Evolutionary conservation across 2,797 vertebrate species (phyloP), one percentile per base, ranked within the genome.

Genomic region (Sebastes reedi): DNA sequence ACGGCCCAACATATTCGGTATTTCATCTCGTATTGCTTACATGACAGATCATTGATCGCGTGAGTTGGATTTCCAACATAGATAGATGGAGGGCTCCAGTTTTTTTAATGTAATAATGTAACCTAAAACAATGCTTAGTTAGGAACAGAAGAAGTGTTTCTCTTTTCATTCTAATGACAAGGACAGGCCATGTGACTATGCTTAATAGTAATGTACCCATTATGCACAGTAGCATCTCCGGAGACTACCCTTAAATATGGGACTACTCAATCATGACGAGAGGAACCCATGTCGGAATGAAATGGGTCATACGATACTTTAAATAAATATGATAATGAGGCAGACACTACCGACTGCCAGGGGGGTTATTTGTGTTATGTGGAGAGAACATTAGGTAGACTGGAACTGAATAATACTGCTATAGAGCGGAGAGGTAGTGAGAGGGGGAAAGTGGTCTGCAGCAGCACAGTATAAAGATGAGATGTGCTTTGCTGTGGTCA

Each of bases 271-370:
- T 96, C 95, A 94, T 93, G 91, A 91, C 87, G 66, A 87, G 84
- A 83, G 70, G 90, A 93, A 87, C 74, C 88, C 81, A 81, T 88
- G 91, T 90, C 88, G 84, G 89, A 95, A 93, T 89, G 84, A 95
- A 95, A 93, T 96, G 94, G 95, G 95, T 96, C 94, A 95, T 87
- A 86, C 75, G 90, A 88, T 94, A 90, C 95, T 95, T 95, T 95
- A 95, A 96, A 95, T 95, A 96, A 96, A 95, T 95, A 96, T 96
- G 94, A 93, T 95, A 95, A 96, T 95, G 92, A 95, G 92, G 91
- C 85, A 93, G 94, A 93, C 92, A 75, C 83, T 59, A 73, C 66
- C 60, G 30, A 87, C 86, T 78, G 93, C 94, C 86, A 9, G 77
- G 91, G 92, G 93, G 87, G 81, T 91, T 94, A 92, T 94, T 93